Conservation (phyloP, 2,888 invertebrate species). For the Saturnia pavonia region DNA sequence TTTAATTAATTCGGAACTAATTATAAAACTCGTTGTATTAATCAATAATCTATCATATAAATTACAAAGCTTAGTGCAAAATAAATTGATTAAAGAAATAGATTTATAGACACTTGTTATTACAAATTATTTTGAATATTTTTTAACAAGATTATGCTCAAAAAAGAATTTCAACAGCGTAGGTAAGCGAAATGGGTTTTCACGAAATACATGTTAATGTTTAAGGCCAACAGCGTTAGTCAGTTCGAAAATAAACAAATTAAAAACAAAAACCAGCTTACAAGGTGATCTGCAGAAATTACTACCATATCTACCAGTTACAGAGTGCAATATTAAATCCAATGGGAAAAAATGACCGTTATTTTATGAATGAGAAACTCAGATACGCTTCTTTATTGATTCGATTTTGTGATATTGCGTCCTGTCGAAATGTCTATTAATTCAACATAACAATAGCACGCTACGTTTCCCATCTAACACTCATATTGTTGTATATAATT, state of each 20-base stretch:
- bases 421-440: constrained; percentile 64
- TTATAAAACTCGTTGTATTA: neutral
- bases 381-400: constrained; percentile 67
- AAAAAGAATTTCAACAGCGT: neutral
- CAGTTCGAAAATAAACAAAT: no score
- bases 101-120: neutral
- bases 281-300: neutral
- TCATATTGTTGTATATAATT: constrained; percentile 68
- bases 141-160: neutral
- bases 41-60: neutral
- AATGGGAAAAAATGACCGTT: constrained; percentile 51
- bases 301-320: neutral
- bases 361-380: constrained; percentile 60
- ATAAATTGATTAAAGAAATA: neutral
- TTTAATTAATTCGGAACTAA: neutral
- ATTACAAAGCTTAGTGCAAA: neutral
- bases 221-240: no score
- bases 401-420: constrained; percentile 70
- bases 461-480: constrained; percentile 63
- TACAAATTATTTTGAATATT: neutral
- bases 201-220: no score
- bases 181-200: neutral
- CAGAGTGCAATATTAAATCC: neutral
- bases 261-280: neutral
- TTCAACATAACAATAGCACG: constrained; percentile 65